phyloP scores from a whole-genome alignment of 30 jellyfish, hydroid and myxozoan genomes.

The Turritopsis dohrnii region DNA sequence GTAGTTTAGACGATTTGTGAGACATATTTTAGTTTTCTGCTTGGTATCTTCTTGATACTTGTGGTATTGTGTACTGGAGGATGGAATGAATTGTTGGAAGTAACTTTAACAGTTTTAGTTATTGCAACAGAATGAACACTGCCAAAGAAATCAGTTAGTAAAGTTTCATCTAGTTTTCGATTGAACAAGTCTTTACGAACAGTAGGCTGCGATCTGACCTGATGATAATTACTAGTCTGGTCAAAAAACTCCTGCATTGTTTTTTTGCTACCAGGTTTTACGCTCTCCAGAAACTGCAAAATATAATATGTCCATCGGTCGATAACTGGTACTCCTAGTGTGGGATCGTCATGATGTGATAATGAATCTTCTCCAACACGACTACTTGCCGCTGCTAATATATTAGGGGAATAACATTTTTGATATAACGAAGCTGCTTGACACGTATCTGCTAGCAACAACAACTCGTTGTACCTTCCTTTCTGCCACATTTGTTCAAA shows the following conservation, averaged over 20 bases:
- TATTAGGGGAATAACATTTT: conserved; percentile 68
- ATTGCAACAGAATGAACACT: conserved; percentile 60
- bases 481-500: conserved; percentile 91
- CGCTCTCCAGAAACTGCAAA: conserved; percentile 65
- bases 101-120: not conserved
- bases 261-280: conserved; percentile 53
- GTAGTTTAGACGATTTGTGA: conserved; percentile 10
- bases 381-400: conserved; percentile 90
- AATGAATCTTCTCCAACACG: conserved; percentile 82
- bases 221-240: conserved; percentile 55
- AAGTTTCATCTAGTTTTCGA: conserved; percentile 52
- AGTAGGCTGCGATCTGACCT: conserved; percentile 75
- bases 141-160: conserved; percentile 75
- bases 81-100: not conserved
- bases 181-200: conserved; percentile 59
- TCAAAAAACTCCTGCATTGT: conserved; percentile 72
- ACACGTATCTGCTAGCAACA: conserved; percentile 79
- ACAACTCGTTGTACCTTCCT: conserved; percentile 75
- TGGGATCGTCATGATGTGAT: conserved; percentile 81
- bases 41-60: not conserved
- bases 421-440: conserved; percentile 72
- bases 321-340: conserved; percentile 85
- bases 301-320: conserved; percentile 88
- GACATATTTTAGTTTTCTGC: not conserved
- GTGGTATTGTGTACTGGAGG: not conserved